Evolutionary conservation across 2,797 vertebrate genomes (phyloP).

Genomic region (Urocyon cinereoargenteus): DNA sequence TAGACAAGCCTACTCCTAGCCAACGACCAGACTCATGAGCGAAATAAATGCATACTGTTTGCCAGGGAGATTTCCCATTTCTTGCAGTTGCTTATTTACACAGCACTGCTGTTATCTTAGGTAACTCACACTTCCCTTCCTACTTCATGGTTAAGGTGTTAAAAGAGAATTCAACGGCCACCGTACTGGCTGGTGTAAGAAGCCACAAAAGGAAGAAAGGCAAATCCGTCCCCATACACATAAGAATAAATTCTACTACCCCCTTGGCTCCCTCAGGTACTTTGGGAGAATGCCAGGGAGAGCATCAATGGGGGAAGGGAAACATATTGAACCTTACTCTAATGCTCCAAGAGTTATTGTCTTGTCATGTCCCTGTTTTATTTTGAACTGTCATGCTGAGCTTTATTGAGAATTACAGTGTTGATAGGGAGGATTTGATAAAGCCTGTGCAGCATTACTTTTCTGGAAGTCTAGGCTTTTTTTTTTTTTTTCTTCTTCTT

Average conservation of each 20-base stretch:
- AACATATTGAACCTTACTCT: constrained; percentile 40
- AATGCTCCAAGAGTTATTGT: constrained; percentile 54
- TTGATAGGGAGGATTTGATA: constrained; percentile 71
- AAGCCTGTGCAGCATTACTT: constrained; percentile 68
- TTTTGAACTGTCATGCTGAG: constrained; percentile 69
- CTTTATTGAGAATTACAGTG: constrained; percentile 73
- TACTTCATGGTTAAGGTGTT: constrained; percentile 1
- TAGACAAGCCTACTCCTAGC: background rate
- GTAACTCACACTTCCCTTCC: constrained; percentile 13
- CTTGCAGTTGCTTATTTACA: background rate
- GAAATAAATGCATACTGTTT: background rate
- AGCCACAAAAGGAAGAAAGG: background rate
- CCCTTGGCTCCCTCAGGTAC: background rate
- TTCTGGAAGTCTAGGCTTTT: constrained; percentile 41
- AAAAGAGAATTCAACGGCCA: constrained; percentile 51
- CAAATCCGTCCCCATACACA: background rate
- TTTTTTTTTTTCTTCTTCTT: background rate
- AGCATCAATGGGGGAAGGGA: constrained; percentile 30
- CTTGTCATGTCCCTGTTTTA: constrained; percentile 63
- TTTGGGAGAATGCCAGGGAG: constrained; percentile 27
- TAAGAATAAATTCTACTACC: constrained; percentile 25
- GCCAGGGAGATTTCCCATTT: background rate
- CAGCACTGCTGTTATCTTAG: background rate
- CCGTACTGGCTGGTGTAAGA: constrained; percentile 31
- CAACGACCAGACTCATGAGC: background rate